phyloP scores from a whole-genome alignment of 2,888 invertebrate genomes.

The Volucella inanis region DNA sequence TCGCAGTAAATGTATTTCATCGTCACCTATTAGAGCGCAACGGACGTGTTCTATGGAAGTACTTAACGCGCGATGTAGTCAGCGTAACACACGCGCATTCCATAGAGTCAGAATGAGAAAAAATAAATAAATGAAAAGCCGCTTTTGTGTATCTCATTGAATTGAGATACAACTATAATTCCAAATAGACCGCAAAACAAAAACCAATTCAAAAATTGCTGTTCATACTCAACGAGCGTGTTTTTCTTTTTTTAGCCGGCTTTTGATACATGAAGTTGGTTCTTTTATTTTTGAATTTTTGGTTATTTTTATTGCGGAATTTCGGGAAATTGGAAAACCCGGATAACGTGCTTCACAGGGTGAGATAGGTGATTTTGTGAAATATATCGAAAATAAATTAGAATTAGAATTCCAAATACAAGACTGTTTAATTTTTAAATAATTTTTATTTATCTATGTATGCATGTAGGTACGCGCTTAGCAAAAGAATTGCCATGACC shows the following conservation, averaged over 20 bases:
- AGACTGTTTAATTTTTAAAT: too few species aligned
- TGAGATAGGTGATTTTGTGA: too few species aligned
- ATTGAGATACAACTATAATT: conserved; percentile 30
- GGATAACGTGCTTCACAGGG: too few species aligned
- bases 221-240: conserved; percentile 5
- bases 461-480: too few species aligned
- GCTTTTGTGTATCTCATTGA: conserved; percentile 3
- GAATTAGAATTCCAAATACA: too few species aligned
- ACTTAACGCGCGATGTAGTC: conserved; percentile 27
- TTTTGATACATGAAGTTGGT: not conserved
- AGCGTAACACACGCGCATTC: not conserved
- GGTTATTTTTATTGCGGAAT: conserved; percentile 17
- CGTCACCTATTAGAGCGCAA: conserved; percentile 22
- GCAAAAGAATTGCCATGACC: too few species aligned
- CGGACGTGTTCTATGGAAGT: conserved; percentile 1
- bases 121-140: not conserved
- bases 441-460: too few species aligned
- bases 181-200: conserved; percentile 30
- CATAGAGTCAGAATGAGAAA: not conserved
- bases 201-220: conserved; percentile 7
- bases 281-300: conserved; percentile 1
- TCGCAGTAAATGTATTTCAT: conserved; percentile 31
- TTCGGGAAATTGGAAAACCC: conserved; percentile 1
- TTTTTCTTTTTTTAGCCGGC: not conserved
- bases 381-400: too few species aligned